Evolutionary conservation across 1,140 invertebrate species (phyloP), one percentile per base, ranked within the genome.

Genomic region (Streblospio benedicti): DNA sequence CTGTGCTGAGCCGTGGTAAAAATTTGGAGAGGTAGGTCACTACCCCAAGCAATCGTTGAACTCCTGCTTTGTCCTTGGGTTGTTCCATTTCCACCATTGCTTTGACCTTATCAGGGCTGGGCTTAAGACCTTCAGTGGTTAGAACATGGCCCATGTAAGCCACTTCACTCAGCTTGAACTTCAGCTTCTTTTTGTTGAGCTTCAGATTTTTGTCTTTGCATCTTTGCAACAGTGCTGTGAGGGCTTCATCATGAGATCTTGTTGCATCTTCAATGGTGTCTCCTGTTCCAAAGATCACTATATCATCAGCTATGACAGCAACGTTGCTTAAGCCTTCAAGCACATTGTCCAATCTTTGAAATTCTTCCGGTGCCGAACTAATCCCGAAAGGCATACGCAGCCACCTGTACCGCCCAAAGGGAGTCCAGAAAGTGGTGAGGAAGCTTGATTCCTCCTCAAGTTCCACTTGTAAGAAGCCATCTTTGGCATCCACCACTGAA

Each of bases 401-500:
- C 30, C 2, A 52, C 25, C 50, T 25, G 31, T 57, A 57, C 41
- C 55, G 16, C 27, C 55, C 55, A 47, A 57, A 57, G 20, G 55
- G 50, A 5, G 6, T 52, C 20, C 28, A 25, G 25, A 52, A 52
- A 9, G 65, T 67, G 0, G 64, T 67, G 1, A 69, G 44, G 30
- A 45, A 44, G 14, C 60, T 61, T 23, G 49, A 53, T 35, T 63
- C 28, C n/a, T 62, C 43, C 35, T 61, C 57, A 12, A 67, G 45
- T 38, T 57, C 53, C 3, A 65, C 28, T 18, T 69, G 61, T 43
- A 52, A 76, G 66, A 80, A 82, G 12, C 75, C 74, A 30, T 71
- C 62, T 51, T 75, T 74, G 5, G 74, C 74, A 73, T 83, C 79
- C 16, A 82, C 56, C 35, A 73, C 75, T 4, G 70, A 73, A 67